These are phyloP conservation scores for Phasianus colchicus DNA, from an alignment of 2,113 vertebrate genomes.

Conservation along the genomic window DNA sequence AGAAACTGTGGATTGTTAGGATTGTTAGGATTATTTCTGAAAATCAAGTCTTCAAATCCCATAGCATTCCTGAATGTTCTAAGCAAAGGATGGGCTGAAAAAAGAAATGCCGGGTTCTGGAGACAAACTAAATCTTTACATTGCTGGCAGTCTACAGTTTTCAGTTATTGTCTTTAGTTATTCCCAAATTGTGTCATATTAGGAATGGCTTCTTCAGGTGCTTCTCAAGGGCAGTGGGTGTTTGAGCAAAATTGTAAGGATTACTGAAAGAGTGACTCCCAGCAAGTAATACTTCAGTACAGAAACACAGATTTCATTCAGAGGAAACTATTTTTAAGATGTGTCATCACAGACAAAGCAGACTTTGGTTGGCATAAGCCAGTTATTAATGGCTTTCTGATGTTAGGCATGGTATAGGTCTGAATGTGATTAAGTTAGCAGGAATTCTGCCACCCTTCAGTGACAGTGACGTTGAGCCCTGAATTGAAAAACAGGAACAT, in stretches of 20 bases:
- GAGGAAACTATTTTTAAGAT: conserved; percentile 44
- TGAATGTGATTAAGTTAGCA: conserved; percentile 41
- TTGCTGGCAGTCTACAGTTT: conserved; percentile 17
- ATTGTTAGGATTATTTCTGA: not conserved
- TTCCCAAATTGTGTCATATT: conserved; percentile 6
- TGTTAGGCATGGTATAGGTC: not conserved
- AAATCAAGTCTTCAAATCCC: not conserved
- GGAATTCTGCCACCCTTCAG: not conserved
- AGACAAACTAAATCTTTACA: not conserved
- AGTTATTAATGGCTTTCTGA: conserved; percentile 56
- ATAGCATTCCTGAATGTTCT: not conserved
- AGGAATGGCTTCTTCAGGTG: not conserved
- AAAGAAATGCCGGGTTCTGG: not conserved
- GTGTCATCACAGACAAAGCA: conserved; percentile 3
- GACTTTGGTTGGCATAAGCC: conserved; percentile 23
- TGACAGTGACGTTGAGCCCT: not conserved
- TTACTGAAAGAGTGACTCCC: not conserved
- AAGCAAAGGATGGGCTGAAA: not conserved
- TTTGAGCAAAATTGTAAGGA: not conserved
- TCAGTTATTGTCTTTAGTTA: conserved; percentile 13
- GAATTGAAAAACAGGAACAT: not conserved
- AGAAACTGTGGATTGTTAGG: not conserved
- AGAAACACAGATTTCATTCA: conserved; percentile 41
- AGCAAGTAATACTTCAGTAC: conserved; percentile 7
- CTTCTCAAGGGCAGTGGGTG: not conserved